These are phyloP conservation scores for Phyllotreta striolata DNA, from an alignment of 2,888 invertebrate genomes.

Conservation along the genomic window DNA sequence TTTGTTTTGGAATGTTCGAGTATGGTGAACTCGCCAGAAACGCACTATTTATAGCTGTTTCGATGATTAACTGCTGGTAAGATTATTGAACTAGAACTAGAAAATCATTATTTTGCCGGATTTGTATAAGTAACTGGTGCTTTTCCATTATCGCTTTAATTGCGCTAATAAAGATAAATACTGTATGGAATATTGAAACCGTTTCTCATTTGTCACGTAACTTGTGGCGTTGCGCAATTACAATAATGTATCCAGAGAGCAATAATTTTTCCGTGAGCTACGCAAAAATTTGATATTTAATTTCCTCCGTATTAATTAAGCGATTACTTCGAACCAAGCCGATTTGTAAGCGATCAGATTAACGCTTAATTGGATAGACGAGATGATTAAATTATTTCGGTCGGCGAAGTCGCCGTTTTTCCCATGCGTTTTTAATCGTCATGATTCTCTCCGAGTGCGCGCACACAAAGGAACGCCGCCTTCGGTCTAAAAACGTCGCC, in stretches of 20 bases:
- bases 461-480: conserved; percentile 41
- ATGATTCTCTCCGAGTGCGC: conserved; percentile 26
- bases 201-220: too few relatives aligned
- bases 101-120: conserved; percentile 9
- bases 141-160: conserved; percentile 7
- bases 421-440: conserved; percentile 31
- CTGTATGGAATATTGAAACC: too few relatives aligned
- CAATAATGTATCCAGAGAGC: too few relatives aligned
- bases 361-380: conserved; percentile 4
- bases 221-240: too few relatives aligned
- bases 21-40: conserved; percentile 28
- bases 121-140: conserved; percentile 3
- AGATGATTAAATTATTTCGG: conserved; percentile 33
- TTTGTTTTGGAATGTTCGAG: conserved; percentile 25
- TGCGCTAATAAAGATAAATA: conserved; percentile 8
- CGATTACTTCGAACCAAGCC: too few relatives aligned
- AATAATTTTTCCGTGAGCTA: too few relatives aligned
- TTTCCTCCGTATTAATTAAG: too few relatives aligned
- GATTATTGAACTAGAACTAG: conserved; percentile 26
- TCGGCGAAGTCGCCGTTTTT: conserved; percentile 27
- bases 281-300: too few relatives aligned
- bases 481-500: conserved; percentile 54
- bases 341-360: conserved; percentile 5
- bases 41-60: conserved; percentile 21
- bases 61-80: conserved; percentile 17